Evolutionary conservation across 1,140 invertebrate species (phyloP).

Genomic region (Palaemon carinicauda): DNA sequence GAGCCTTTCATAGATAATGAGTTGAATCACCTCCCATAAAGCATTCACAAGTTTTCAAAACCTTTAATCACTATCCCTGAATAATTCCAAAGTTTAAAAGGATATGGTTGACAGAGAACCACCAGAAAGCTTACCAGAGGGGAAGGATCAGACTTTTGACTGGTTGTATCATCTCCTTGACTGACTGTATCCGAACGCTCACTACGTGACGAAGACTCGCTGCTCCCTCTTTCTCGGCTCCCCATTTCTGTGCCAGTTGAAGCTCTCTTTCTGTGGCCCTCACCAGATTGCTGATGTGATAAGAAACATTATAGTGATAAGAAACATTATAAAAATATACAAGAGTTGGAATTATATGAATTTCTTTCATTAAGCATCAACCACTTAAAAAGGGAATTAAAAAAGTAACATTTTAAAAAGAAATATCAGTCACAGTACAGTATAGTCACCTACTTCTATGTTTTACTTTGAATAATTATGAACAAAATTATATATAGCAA

Average conservation of each 20-base stretch:
- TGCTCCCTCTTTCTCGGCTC: constrained; percentile 47
- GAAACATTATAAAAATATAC: neutral
- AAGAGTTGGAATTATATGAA: no score
- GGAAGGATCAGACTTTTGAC: constrained; percentile 72
- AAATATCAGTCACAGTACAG: no score
- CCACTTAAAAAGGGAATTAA: no score
- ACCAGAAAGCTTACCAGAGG: constrained; percentile 72
- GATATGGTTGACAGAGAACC: neutral
- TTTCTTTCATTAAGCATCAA: no score
- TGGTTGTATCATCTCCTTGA: constrained; percentile 63
- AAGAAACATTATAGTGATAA: neutral
- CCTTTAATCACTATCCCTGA: neutral
- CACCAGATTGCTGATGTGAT: constrained; percentile 66
- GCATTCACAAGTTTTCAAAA: no score
- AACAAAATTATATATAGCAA: no score
- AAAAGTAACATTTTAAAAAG: neutral
- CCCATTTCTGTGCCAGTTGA: constrained; percentile 65
- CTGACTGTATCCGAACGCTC: constrained; percentile 46
- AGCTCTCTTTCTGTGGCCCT: constrained; percentile 70
- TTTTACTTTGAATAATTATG: no score
- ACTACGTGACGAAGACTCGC: constrained; percentile 46
- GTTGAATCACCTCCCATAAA: no score
- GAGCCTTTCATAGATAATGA: no score
- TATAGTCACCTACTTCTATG: no score
- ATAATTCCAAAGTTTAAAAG: neutral